Evolutionary conservation across 1,140 invertebrate species (phyloP).

Genomic region (Drosophila prosaltans): DNA sequence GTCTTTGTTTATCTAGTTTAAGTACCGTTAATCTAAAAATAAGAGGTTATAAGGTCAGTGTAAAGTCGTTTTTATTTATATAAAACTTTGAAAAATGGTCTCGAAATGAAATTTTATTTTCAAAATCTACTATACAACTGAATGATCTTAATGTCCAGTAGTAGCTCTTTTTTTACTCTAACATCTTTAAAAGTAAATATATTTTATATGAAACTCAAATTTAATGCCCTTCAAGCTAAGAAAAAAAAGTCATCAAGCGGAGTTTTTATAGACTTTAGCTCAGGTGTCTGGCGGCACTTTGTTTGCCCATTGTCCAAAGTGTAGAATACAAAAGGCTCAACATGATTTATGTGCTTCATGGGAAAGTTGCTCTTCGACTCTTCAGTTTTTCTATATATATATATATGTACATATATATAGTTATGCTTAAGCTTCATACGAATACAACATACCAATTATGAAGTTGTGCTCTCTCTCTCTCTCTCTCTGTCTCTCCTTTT

Average conservation of each 20-base stretch:
- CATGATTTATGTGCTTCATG: constrained; percentile 7
- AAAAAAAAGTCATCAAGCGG: neutral
- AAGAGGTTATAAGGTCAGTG: no score
- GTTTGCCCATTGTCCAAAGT: constrained; percentile 13
- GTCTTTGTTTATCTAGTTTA: no score
- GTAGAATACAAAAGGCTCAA: constrained; percentile 6
- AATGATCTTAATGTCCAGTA: no score
- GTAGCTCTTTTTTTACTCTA: no score
- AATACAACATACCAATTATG: constrained; percentile 41
- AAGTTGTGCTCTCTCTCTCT: constrained; percentile 19
- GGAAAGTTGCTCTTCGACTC: neutral
- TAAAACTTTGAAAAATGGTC: no score
- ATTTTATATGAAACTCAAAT: neutral
- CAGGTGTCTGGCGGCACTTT: constrained; percentile 5
- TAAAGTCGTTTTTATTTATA: no score
- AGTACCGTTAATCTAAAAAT: no score
- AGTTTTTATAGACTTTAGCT: constrained; percentile 10
- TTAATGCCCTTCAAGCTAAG: neutral
- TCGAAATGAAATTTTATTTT: no score
- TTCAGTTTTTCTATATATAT: neutral
- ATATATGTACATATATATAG: neutral
- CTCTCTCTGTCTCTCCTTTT: neutral
- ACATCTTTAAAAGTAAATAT: no score
- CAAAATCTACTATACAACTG: no score
- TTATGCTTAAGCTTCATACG: constrained; percentile 10